Evolutionary conservation across 92 coral and sea anemone species (phyloP).

Genomic region (Bergia sp.): DNA sequence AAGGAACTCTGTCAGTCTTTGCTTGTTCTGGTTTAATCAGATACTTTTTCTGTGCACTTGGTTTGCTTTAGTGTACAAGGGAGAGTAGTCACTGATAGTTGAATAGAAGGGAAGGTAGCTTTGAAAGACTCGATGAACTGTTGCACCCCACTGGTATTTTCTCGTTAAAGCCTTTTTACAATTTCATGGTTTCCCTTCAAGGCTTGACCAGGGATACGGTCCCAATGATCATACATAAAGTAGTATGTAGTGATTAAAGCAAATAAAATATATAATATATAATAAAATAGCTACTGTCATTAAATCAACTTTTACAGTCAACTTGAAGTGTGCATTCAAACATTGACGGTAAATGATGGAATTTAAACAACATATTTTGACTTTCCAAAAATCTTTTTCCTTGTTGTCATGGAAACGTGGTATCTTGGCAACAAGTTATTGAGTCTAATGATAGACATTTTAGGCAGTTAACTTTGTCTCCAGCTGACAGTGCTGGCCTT

Average conservation of each 20-base stretch:
- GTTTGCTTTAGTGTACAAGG: conserved; percentile 18
- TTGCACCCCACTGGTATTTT: conserved; percentile 28
- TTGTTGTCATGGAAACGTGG: conserved; percentile 19
- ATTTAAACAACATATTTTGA: not conserved
- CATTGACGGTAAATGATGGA: too few relatives aligned
- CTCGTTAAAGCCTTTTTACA: not conserved
- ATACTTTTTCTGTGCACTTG: not conserved
- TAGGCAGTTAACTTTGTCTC: too few relatives aligned
- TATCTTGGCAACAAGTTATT: too few relatives aligned
- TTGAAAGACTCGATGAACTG: conserved; percentile 16
- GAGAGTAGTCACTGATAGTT: conserved; percentile 23
- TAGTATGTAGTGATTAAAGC: too few relatives aligned
- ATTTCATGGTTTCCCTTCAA: too few relatives aligned
- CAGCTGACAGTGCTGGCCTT: too few relatives aligned
- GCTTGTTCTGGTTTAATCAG: not conserved
- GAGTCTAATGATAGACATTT: too few relatives aligned
- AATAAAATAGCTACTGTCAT: too few relatives aligned
- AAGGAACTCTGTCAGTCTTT: not conserved
- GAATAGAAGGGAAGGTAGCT: not conserved
- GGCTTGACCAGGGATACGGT: too few relatives aligned
- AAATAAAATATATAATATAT: too few relatives aligned
- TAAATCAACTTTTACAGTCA: not conserved
- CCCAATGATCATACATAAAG: not conserved
- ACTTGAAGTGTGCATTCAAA: not conserved
- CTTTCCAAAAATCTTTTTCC: not conserved